Evolutionary conservation across 2,888 invertebrate species (phyloP).

Genomic region (Epirrhoe alternata): DNA sequence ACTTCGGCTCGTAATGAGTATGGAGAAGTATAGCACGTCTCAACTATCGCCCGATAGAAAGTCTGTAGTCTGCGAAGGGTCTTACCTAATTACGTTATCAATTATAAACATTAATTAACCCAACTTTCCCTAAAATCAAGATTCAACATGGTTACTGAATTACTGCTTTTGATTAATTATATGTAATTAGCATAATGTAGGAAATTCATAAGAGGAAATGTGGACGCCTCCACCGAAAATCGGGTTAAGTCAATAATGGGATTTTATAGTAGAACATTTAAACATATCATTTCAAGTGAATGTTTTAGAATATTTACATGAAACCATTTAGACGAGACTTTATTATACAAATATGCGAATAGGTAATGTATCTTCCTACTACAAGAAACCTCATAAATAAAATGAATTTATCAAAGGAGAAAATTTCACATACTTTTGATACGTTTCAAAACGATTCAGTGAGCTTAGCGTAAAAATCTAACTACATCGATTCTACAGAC

Average conservation of each 20-base stretch:
- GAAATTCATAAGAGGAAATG: constrained; percentile 17
- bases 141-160: constrained; percentile 5
- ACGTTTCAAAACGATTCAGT: neutral
- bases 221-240: neutral
- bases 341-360: neutral
- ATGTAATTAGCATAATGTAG: constrained; percentile 21
- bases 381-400: neutral
- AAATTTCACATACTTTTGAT: neutral
- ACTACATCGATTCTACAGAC: neutral
- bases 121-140: constrained; percentile 21
- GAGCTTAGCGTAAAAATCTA: neutral
- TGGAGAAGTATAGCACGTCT: too few relatives aligned
- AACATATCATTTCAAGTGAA: too few relatives aligned
- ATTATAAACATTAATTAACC: constrained; percentile 18
- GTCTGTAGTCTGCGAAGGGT: too few relatives aligned
- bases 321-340: too few relatives aligned
- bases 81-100: constrained; percentile 21
- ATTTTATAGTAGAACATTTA: too few relatives aligned
- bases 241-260: too few relatives aligned
- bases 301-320: too few relatives aligned
- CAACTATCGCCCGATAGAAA: too few relatives aligned
- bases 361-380: too few relatives aligned
- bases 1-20: too few relatives aligned
- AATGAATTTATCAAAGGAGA: neutral
- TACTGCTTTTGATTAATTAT: constrained; percentile 29